A percentile compares a stretch with the other conserved stretches of the same genome.
phyloP scores from a whole-genome alignment of 2,888 invertebrate species.

The Nematopogon swammerdamellus region DNA sequence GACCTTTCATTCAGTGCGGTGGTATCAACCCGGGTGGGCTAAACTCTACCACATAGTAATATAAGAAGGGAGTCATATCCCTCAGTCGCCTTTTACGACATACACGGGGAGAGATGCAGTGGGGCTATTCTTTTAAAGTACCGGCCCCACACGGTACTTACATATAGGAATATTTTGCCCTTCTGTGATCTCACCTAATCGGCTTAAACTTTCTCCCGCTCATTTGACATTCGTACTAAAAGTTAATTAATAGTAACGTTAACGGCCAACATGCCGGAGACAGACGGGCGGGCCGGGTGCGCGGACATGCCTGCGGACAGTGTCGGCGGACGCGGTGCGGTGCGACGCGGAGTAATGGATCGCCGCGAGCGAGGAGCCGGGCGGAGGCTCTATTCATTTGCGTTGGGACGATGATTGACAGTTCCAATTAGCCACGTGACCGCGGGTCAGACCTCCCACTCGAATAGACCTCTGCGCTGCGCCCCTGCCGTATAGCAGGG shows the following conservation, averaged over 20 bases:
- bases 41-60: too few species aligned
- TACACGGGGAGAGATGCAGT: too few species aligned
- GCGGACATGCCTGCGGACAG: background rate
- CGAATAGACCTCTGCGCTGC: background rate
- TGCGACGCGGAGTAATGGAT: background rate
- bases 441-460: constrained; percentile 54
- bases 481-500: too few species aligned
- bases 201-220: background rate
- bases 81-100: too few species aligned
- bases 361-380: background rate
- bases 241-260: background rate
- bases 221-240: background rate
- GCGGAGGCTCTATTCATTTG: constrained; percentile 49
- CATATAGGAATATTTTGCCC: too few species aligned
- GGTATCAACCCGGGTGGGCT: too few species aligned
- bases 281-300: background rate
- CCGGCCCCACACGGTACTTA: too few species aligned
- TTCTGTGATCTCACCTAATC: too few species aligned
- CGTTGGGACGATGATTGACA: constrained; percentile 78
- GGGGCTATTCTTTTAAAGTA: too few species aligned
- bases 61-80: too few species aligned
- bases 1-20: too few species aligned
- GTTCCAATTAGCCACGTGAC: constrained; percentile 72
- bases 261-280: background rate
- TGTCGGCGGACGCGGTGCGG: background rate